Conservation (phyloP, 2,888 invertebrate genomes). For the Falcaria lacertinaria region DNA sequence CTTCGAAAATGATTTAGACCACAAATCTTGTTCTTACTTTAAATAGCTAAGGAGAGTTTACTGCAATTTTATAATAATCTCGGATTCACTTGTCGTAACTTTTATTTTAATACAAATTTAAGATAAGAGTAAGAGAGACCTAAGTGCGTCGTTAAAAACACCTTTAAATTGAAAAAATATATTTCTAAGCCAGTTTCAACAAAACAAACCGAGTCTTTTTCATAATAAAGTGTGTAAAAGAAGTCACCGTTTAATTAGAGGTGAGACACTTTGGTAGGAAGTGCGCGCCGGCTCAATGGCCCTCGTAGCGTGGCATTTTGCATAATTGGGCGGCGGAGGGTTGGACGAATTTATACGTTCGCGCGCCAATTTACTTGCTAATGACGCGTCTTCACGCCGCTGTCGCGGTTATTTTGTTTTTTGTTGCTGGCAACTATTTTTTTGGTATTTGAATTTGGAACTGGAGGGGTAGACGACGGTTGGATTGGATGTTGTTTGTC, state of each 20-base stretch:
- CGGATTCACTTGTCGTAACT: too few species aligned
- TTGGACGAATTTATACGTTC: conserved; percentile 75
- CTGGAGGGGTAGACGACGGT: not conserved
- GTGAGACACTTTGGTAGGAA: conserved; percentile 69
- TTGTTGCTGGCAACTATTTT: conserved; percentile 26
- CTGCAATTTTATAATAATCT: too few species aligned
- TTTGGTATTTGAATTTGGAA: conserved; percentile 12
- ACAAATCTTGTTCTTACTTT: conserved; percentile 12
- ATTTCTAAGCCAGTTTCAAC: not conserved
- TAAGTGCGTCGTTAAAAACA: too few species aligned
- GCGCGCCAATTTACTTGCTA: conserved; percentile 78
- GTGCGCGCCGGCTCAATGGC: conserved; percentile 71
- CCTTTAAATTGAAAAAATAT: not conserved
- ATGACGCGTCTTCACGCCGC: conserved; percentile 72
- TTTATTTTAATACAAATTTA: too few species aligned
- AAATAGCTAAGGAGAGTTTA: conserved; percentile 10
- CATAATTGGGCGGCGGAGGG: conserved; percentile 76
- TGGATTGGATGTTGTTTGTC: too few species aligned
- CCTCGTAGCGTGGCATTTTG: conserved; percentile 76
- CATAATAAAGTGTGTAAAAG: conserved; percentile 76
- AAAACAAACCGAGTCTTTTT: conserved; percentile 62
- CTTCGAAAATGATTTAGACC: conserved; percentile 34
- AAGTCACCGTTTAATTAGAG: conserved; percentile 77
- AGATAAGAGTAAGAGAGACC: too few species aligned
- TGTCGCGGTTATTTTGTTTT: conserved; percentile 48